Evolutionary conservation across 2,113 vertebrate genomes (phyloP), one percentile per base, ranked within the genome.

Genomic region (Lepus americanus): DNA sequence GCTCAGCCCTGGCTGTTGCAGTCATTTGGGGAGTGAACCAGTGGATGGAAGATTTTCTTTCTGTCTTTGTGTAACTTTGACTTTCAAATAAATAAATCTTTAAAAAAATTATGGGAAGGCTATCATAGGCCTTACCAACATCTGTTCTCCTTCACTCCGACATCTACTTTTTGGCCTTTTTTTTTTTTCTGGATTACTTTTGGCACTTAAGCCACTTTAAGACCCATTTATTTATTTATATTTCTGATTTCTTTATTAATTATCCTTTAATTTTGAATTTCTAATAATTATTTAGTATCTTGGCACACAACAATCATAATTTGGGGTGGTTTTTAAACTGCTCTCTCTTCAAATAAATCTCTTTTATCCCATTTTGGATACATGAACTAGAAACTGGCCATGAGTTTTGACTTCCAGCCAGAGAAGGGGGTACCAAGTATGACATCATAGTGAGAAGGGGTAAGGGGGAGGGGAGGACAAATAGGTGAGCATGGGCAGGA

Each of bases 371-470:
- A 23, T 14, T 63, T 44, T 39, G 67, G 49, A 10, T 17, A 9
- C 33, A 39, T 66, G 0, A 12, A 11, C 63, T 20, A 10, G 9
- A 51, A 23, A 4, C 16, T 16, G 55, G 3, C 6, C 3, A 2
- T 7, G 3, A 33, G 69, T 0, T 22, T 16, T 53, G 63, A 33
- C 70, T 9, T 51, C 20, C 64, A 1, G 33, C 33, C 9, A 12
- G 73, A 76, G 31, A 0, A 16, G 79, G 31, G 5, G 44, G n/a
- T 8, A 1, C 3, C 0, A 0, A 9, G 31, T 10, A 29, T 14
- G 63, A 6, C 9, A 23, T 16, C 22, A 1, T 17, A 3, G 23
- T 11, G 64, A 9, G 77, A 78, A 25, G 81, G 12, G 8, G 10
- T 0, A 1, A 9, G 23, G 11, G 9, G 14, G 29, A 1, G 0